Evolutionary conservation across 2,888 invertebrate genomes (phyloP), one percentile per base, ranked within the genome.

Genomic region (Campopleginae sp.): DNA sequence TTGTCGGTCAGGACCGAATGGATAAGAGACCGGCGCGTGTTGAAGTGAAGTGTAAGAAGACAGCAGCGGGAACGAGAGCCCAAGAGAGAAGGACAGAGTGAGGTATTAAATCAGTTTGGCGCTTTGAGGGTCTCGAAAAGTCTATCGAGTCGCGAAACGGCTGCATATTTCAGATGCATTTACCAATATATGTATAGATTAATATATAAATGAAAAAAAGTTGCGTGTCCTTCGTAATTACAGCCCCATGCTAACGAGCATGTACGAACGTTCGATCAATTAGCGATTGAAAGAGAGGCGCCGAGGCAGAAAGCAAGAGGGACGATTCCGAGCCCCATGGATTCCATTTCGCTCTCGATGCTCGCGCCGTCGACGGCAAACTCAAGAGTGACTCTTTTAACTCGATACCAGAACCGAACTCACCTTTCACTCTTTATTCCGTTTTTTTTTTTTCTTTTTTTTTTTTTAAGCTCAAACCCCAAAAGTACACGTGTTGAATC

Each of bases 171-270:
- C 61, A 81, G 77, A 66, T 51, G 63, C 72, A 74, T 42, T 58
- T 51, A 66, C 58, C 65, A 54, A 46, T 68, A 72, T 74, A 48
- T 46, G 48, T 70, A 82, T 70, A 54, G 3, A 48, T n/a, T 46
- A 44, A 54, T 33, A 14, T 48, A 42, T 8, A 48, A 54, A 58
- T 31, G 76, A 66, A 63, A 80, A 38, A 66, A 82, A 77, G 66
- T 71, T 65, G 82, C 82, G 85, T 86, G 82, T 86, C 85, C 80
- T 48, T 72, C 80, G 82, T 86, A 82, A 86, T 86, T 86, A 86
- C 70, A 80, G 23, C 51, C 77, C 71, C 77, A 82, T 86, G 85
- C 85, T 86, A 86, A 86, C 85, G 85, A 86, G 85, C 82, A 38
- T 75, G 82, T 75, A 77, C 77, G 76, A 61, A 58, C 76, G 80